These are phyloP conservation scores for Cardiocondyla obscurior DNA, from an alignment of 1,140 invertebrate genomes.

Conservation along the genomic window DNA sequence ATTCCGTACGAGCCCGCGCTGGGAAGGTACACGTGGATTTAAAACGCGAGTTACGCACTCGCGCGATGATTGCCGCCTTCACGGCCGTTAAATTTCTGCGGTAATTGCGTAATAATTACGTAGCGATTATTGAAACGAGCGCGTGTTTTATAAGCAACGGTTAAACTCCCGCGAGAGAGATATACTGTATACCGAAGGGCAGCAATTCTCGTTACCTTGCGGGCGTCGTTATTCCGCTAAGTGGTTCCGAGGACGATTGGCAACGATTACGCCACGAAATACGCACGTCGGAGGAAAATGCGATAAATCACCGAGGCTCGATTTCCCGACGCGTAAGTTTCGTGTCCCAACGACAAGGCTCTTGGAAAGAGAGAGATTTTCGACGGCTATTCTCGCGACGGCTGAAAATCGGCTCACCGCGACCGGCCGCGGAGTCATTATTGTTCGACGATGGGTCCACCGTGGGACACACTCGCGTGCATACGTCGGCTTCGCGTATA, in stretches of 20 bases:
- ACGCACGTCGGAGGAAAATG: not conserved
- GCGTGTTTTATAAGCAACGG: not conserved
- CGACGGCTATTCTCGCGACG: slow-evolving; percentile 27
- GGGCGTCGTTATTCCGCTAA: not conserved
- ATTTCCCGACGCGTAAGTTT: slow-evolving; percentile 37
- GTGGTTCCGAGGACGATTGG: not conserved
- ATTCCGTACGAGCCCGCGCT: not conserved
- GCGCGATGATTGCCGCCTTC: not conserved
- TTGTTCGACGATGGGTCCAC: slow-evolving; percentile 29
- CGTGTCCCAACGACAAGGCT: slow-evolving; percentile 20
- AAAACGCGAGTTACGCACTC: not conserved
- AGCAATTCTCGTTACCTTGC: not conserved
- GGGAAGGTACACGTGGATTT: not conserved
- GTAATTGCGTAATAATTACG: not conserved
- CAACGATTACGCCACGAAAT: not conserved
- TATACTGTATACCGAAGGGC: too few relatives aligned
- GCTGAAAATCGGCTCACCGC: not conserved
- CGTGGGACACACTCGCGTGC: slow-evolving; percentile 41
- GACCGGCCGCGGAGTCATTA: slow-evolving; percentile 46
- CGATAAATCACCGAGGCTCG: not conserved
- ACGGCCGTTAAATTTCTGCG: not conserved
- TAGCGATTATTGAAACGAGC: not conserved
- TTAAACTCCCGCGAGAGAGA: not conserved
- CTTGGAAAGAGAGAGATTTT: slow-evolving; percentile 33
- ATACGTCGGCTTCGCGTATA: too few relatives aligned